Evolutionary conservation across 1,140 invertebrate species (phyloP), one percentile per base, ranked within the genome.

Genomic region (Calycopis cecrops): DNA sequence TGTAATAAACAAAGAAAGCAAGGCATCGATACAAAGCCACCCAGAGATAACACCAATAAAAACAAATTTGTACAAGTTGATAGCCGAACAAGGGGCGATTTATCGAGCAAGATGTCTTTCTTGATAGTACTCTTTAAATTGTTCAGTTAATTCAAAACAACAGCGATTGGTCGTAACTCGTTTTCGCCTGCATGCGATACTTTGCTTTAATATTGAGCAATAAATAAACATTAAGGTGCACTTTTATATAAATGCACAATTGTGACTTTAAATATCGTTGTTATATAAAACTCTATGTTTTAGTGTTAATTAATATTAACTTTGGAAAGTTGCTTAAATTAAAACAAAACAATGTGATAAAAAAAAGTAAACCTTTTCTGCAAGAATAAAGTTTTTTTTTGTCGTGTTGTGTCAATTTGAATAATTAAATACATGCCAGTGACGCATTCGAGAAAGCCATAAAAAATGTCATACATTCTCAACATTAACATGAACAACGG

Each of bases 41-140:
- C 80, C 80, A 84, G 69, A 76, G 71, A 73, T 79, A 75, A 79
- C 73, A 76, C 53, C 77, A 78, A 84, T 81, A 84, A 84, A 83
- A 79, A 85, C 77, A 76, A 83, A 80, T 78, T 80, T 82, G 78
- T 82, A 73, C 70, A 62, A 69, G 59, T 78, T 73, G 76, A 83
- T 80, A 71, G 69, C 62, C 63, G 59, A 69, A 67, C 66, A 64
- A 65, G 72, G 60, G 66, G 69, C 78, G 74, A 84, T 85, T 85
- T 84, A 85, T 85, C 77, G 74, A 49, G 53, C 70, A 65, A 80
- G 77, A 85, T 76, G 74, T 78, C 73, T 79, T 57, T 79, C 74
- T 79, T 60, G 77, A 81, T 80, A 67, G 61, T 67, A 72, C 67
- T 69, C 65, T 66, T 79, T 79, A 73, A 75, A 76, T 74, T 70